A percentile compares a stretch with the other conserved stretches of the same genome.
These are phyloP conservation scores for Tachypleus tridentatus DNA, from an alignment of 1,140 invertebrate genomes.

Conservation along the genomic window DNA sequence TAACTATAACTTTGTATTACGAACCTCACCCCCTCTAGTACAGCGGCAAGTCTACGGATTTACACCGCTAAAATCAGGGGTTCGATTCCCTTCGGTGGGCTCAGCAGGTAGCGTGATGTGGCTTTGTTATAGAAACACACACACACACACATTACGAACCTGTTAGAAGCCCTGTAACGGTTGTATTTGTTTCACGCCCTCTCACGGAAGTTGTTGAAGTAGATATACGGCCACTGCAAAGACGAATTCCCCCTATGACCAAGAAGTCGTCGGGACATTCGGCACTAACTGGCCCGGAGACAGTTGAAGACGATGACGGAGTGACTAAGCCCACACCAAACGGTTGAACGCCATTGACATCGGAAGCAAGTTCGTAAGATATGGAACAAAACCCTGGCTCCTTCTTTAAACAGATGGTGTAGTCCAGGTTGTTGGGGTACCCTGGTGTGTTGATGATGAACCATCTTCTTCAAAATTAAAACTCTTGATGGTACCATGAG, in stretches of 20 bases:
- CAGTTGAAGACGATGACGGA: not conserved
- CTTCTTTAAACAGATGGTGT: conserved; percentile 28
- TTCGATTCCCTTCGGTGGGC: no score
- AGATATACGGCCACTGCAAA: conserved; percentile 18
- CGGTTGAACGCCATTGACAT: conserved; percentile 13
- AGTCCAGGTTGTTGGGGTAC: conserved; percentile 45
- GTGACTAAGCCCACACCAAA: conserved; percentile 22
- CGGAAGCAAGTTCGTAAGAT: conserved; percentile 39
- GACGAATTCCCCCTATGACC: conserved; percentile 21
- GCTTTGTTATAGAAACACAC: no score
- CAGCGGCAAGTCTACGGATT: no score
- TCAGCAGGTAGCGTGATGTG: no score
- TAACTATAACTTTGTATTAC: no score
- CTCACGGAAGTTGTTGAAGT: conserved; percentile 7
- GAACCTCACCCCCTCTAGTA: no score
- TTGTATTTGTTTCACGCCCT: conserved; percentile 7
- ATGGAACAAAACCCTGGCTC: conserved; percentile 30
- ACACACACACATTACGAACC: conserved; percentile 1
- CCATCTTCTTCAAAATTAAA: conserved; percentile 42
- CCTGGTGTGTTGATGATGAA: conserved; percentile 5
- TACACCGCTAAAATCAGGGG: no score
- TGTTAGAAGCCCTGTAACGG: conserved; percentile 13
- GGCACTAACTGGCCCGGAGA: conserved; percentile 10
- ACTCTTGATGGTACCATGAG: conserved; percentile 51
- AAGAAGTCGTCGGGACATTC: conserved; percentile 25